Evolutionary conservation across 2,113 vertebrate genomes (phyloP), one percentile per base, ranked within the genome.

Genomic region (Leptosomus discolor): DNA sequence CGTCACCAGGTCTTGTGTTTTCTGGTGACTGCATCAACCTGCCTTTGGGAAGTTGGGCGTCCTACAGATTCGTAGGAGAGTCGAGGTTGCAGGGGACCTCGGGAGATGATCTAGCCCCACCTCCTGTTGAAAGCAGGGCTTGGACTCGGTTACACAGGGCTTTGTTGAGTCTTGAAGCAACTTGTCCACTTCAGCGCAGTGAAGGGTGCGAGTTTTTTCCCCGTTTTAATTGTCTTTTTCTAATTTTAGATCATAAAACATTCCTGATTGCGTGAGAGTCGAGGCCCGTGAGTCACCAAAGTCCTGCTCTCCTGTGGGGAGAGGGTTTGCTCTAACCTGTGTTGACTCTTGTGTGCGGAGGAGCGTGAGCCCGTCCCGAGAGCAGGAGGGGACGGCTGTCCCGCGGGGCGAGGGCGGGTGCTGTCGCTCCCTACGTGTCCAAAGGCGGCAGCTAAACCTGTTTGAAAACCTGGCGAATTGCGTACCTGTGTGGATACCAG

Each of bases 1-100:
- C 5, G 0, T 3, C 8, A 36, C 12, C 15, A 24, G 5, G 5
- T n/a, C 11, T 8, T 5, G 13, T 21, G 41, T 68, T 32, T 15
- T 41, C 46, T 6, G 2, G 29, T 13, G 46, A 10, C 11, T n/a
- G 5, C 21, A 19, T 26, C 41, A 3, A 6, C 1, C 3, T 5
- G 5, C 15, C 23, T 2, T 6, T 41, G 8, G 10, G 1, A 19
- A 34, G 21, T 4, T 9, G 15, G 15, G 39, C 3, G 1, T 48
- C 70, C 18, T 11, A 3, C 7, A 32, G 21, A 6, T n/a, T n/a
- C 9, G 0, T 9, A 13, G 50, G 5, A 2, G 29, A 36, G 15
- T 1, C 0, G 5, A 43, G 61, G 27, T 26, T 43, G 46, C 32
- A 61, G 60, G 53, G 61, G 46, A 27, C 0, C 0, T 29, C 60